phyloP scores from a whole-genome alignment of 2,888 invertebrate genomes.

The Scaptomyza cyrtandrae region DNA sequence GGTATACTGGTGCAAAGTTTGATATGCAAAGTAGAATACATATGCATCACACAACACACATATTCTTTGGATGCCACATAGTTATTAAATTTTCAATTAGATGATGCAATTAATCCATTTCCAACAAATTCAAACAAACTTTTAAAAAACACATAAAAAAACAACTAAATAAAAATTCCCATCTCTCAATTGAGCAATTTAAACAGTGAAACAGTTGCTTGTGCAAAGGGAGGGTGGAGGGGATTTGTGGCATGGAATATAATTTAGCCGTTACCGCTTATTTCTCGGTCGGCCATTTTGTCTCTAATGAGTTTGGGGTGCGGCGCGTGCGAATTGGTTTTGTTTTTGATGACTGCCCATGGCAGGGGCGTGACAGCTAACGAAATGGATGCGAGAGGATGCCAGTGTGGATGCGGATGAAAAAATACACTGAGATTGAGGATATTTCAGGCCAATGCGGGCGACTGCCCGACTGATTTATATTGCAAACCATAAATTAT shows the following conservation, averaged over 20 bases:
- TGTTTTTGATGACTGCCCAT: conserved; percentile 64
- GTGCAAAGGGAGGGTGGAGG: background rate
- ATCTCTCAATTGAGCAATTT: conserved; percentile 51
- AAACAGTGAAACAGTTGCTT: conserved; percentile 30
- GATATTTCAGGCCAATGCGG: conserved; percentile 54
- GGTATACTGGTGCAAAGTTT: background rate
- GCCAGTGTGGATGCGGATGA: background rate
- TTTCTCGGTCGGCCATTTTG: conserved; percentile 47
- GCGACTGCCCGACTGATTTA: conserved; percentile 60
- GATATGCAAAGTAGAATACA: background rate
- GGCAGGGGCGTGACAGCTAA: conserved; percentile 57
- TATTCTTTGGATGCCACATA: background rate
- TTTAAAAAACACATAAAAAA: conserved; percentile 23
- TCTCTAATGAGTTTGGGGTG: conserved; percentile 63
- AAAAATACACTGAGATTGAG: conserved; percentile 51
- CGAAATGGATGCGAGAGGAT: background rate
- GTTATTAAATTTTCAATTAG: conserved; percentile 27
- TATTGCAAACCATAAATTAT: conserved; percentile 69
- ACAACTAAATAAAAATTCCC: conserved; percentile 1
- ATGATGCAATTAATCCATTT: conserved; percentile 25
- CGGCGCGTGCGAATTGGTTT: conserved; percentile 64
- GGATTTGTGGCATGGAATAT: conserved; percentile 33
- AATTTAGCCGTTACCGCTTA: conserved; percentile 56
- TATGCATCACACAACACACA: background rate
- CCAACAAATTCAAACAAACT: background rate